Conservation (phyloP, 1,140 invertebrate genomes). For the Venustaconcha ellipsiformis region DNA sequence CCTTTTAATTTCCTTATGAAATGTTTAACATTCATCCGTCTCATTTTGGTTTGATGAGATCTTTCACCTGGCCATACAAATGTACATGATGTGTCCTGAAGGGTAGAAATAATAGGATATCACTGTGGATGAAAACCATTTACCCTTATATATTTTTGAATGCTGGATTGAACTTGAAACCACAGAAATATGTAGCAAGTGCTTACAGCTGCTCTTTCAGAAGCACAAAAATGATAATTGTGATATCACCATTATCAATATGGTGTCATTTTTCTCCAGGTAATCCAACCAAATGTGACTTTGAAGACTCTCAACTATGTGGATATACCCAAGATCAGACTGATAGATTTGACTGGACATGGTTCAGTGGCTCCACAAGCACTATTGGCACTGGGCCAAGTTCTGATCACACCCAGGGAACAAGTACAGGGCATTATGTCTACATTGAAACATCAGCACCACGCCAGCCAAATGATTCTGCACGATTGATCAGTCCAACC, state of each 20-base stretch:
- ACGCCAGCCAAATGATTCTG: conserved; percentile 71
- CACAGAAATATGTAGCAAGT: too few relatives aligned
- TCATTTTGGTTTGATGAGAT: too few relatives aligned
- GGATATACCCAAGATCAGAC: conserved; percentile 32
- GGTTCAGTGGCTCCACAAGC: conserved; percentile 7
- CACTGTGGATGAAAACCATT: too few relatives aligned
- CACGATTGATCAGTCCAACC: conserved; percentile 75
- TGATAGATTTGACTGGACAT: conserved; percentile 36
- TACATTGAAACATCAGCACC: conserved; percentile 38
- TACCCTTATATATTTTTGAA: too few relatives aligned
- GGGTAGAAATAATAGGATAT: too few relatives aligned
- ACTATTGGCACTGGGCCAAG: conserved; percentile 19
- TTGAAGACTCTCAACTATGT: conserved; percentile 38
- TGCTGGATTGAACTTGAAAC: conserved; percentile 5
- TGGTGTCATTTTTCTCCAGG: conserved; percentile 31
- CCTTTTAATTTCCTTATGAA: too few relatives aligned
- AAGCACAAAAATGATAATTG: too few relatives aligned
- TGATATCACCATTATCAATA: conserved; percentile 10
- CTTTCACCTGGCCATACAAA: too few relatives aligned
- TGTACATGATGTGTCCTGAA: too few relatives aligned
- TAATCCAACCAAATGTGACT: conserved; percentile 9
- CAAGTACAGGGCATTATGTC: conserved; percentile 27
- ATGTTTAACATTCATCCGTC: too few relatives aligned
- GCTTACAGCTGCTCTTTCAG: too few relatives aligned
- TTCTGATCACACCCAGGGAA: conserved; percentile 26